These are phyloP conservation scores for Sebastes taczanowskii DNA, from an alignment of 2,797 vertebrate genomes.

Conservation along the genomic window DNA sequence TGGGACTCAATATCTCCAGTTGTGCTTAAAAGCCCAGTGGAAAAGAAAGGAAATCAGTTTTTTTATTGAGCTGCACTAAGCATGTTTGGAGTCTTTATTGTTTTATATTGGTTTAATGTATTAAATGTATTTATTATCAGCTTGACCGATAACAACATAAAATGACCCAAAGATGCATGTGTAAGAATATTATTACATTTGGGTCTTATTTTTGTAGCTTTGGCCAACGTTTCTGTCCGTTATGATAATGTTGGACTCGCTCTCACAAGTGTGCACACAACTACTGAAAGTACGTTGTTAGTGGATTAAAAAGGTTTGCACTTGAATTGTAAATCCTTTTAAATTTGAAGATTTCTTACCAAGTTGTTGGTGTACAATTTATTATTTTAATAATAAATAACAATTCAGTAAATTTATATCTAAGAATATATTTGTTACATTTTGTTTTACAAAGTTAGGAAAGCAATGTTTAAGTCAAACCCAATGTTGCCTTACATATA, in stretches of 20 bases:
- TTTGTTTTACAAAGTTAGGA: no score
- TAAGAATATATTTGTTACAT: no score
- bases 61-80: neutral
- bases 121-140: neutral
- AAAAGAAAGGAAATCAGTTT: neutral
- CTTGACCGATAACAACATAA: neutral
- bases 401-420: no score
- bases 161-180: neutral
- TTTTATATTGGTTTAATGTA: neutral
- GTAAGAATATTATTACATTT: neutral
- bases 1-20: neutral
- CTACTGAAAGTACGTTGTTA: rapidly evolving
- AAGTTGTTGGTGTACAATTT: no score
- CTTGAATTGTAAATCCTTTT: no score
- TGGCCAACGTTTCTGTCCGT: neutral
- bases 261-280: no score
- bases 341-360: no score
- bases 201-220: neutral
- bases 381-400: no score
- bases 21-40: neutral
- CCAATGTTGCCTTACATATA: no score
- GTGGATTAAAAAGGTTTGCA: no score
- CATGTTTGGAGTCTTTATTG: neutral
- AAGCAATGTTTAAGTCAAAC: no score
- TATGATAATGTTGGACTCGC: neutral